These are phyloP conservation scores for Eulemur macaco DNA, from an alignment of 2,113 vertebrate species.

Conservation along the genomic window DNA sequence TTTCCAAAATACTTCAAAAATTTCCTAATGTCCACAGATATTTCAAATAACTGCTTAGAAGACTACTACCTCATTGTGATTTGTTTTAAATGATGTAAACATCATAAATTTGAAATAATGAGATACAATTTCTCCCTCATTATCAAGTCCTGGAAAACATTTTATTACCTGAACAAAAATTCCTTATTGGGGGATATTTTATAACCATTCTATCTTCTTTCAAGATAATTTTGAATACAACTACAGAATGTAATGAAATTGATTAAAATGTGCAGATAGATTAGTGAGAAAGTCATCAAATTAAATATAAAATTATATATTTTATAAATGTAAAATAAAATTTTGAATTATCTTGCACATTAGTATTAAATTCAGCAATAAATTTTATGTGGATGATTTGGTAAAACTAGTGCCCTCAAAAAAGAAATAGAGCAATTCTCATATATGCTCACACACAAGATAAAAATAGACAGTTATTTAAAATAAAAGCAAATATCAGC, in stretches of 20 bases:
- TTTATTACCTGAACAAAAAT: not conserved
- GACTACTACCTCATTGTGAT: not conserved
- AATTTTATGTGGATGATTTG: not conserved
- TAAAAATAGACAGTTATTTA: not conserved
- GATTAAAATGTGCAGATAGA: not conserved
- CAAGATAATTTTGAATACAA: slow-evolving; percentile 15
- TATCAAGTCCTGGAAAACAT: not conserved
- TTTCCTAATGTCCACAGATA: not conserved
- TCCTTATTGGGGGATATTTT: not conserved
- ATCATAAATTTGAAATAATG: not conserved
- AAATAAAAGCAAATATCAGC: slow-evolving; percentile 14
- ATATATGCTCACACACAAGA: not conserved
- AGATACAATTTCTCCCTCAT: not conserved
- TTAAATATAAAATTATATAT: not conserved
- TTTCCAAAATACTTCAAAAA: not conserved
- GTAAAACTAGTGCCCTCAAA: not conserved
- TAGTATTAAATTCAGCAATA: slow-evolving; percentile 31
- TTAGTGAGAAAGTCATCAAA: not conserved
- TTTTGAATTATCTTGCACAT: not conserved
- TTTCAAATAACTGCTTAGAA: not conserved
- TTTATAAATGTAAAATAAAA: not conserved
- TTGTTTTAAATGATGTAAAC: not conserved
- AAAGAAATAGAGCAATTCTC: not conserved
- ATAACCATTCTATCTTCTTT: not conserved
- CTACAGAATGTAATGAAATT: not conserved